These are phyloP conservation scores for Dryas iulia DNA, from an alignment of 1,140 invertebrate genomes.

Conservation along the genomic window DNA sequence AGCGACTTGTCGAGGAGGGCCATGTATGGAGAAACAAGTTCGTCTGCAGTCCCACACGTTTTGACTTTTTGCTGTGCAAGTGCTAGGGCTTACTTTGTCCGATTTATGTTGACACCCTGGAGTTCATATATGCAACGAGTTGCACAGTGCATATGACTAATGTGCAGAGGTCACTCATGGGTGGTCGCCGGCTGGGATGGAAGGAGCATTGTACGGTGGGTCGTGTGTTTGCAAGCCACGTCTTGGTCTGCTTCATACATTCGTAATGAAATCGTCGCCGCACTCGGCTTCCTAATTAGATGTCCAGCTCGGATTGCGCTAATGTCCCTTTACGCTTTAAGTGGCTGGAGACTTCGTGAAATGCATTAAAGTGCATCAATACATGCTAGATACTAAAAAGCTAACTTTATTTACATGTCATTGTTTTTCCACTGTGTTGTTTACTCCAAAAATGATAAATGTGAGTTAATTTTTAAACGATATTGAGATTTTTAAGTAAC, in stretches of 20 bases:
- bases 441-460: too few species aligned
- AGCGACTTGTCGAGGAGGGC: slow-evolving; percentile 63
- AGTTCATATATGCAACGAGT: slow-evolving; percentile 27
- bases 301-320: slow-evolving; percentile 36
- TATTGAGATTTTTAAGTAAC: too few species aligned
- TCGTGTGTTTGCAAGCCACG: slow-evolving; percentile 66
- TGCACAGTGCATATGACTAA: not conserved
- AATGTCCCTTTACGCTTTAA: slow-evolving; percentile 38
- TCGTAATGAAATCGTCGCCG: slow-evolving; percentile 67
- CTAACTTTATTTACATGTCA: not conserved
- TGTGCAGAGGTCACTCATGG: not conserved
- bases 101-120: slow-evolving; percentile 44
- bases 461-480: too few species aligned
- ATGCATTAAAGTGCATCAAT: slow-evolving; percentile 10
- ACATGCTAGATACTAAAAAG: not conserved
- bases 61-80: slow-evolving; percentile 74
- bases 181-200: slow-evolving; percentile 40
- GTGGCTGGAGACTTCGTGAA: slow-evolving; percentile 30
- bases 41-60: slow-evolving; percentile 76
- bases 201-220: slow-evolving; percentile 68
- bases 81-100: slow-evolving; percentile 56
- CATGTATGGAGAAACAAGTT: slow-evolving; percentile 77
- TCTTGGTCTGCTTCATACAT: slow-evolving; percentile 63
- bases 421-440: too few species aligned
- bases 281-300: slow-evolving; percentile 61